Percentiles rank a stretch among this genome's conserved stretches.
These are phyloP conservation scores for Leucopsar rothschildi DNA, from an alignment of 2,113 vertebrate genomes.

Conservation along the genomic window DNA sequence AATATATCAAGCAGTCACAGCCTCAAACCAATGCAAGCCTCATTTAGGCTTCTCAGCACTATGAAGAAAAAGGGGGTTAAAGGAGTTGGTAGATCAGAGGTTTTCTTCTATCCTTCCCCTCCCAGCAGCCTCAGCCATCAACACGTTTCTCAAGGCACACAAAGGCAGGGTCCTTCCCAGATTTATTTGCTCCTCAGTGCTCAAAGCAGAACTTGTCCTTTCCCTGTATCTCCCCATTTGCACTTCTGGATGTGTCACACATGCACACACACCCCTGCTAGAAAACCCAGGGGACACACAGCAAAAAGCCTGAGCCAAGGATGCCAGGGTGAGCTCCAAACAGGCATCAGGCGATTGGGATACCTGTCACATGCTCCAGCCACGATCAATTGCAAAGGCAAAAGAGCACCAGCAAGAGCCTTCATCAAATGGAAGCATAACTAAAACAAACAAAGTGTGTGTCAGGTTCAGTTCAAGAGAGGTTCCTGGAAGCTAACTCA, in stretches of 20 bases:
- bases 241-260: not conserved
- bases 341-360: not conserved
- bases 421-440: not conserved
- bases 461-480: not conserved
- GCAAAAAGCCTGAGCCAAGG: not conserved
- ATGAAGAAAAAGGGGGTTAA: not conserved
- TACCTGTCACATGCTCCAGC: not conserved
- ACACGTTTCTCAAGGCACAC: not conserved
- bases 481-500: not conserved
- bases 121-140: not conserved
- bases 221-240: not conserved
- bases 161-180: not conserved
- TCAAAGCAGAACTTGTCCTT: not conserved
- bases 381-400: not conserved
- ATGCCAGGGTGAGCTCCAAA: not conserved
- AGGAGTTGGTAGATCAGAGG: not conserved
- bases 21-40: not conserved
- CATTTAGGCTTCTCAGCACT: not conserved
- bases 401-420: not conserved
- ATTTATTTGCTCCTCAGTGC: not conserved
- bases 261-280: not conserved
- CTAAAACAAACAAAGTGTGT: constrained; percentile 16
- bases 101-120: not conserved
- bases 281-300: not conserved
- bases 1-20: not conserved